Evolutionary conservation across 2,888 invertebrate species (phyloP).

Genomic region (Mechanitis messenoides): DNA sequence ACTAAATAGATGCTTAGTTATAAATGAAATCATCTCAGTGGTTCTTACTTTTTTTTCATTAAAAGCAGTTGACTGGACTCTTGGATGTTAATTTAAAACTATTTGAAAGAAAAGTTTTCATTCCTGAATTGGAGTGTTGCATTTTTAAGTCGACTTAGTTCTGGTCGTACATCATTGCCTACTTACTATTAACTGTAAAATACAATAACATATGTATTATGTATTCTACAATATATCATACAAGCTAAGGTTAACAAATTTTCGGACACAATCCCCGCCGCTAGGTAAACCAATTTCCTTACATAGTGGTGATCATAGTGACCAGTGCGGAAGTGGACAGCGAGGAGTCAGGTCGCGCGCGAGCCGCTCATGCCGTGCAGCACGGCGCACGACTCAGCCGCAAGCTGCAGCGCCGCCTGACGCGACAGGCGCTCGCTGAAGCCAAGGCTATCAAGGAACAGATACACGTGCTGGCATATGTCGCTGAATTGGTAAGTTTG

Average conservation of each 20-base stretch:
- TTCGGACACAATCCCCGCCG: not conserved
- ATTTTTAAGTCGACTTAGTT: too few species aligned
- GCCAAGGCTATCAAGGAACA: slow-evolving; percentile 88
- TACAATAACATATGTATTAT: too few species aligned
- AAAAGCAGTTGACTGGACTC: not conserved
- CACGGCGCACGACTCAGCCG: slow-evolving; percentile 86
- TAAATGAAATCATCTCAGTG: not conserved
- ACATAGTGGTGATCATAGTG: slow-evolving; percentile 67
- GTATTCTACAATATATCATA: too few species aligned
- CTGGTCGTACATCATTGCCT: too few species aligned
- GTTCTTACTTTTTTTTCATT: not conserved
- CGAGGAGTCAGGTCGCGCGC: slow-evolving; percentile 62
- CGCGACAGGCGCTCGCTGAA: slow-evolving; percentile 85
- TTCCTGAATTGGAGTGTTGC: too few species aligned
- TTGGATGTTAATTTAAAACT: too few species aligned
- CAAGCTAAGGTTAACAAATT: too few species aligned
- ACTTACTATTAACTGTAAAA: too few species aligned
- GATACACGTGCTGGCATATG: slow-evolving; percentile 85
- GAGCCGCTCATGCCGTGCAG: slow-evolving; percentile 85
- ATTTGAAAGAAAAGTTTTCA: too few species aligned
- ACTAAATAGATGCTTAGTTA: not conserved
- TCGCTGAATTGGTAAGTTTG: slow-evolving; percentile 83
- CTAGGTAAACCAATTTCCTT: slow-evolving; percentile 15
- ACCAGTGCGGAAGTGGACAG: slow-evolving; percentile 53
- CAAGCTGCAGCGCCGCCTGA: slow-evolving; percentile 85